Conservation (phyloP, 64 coral and sea anemone genomes). For the Dendrophyllia cribrosa region DNA sequence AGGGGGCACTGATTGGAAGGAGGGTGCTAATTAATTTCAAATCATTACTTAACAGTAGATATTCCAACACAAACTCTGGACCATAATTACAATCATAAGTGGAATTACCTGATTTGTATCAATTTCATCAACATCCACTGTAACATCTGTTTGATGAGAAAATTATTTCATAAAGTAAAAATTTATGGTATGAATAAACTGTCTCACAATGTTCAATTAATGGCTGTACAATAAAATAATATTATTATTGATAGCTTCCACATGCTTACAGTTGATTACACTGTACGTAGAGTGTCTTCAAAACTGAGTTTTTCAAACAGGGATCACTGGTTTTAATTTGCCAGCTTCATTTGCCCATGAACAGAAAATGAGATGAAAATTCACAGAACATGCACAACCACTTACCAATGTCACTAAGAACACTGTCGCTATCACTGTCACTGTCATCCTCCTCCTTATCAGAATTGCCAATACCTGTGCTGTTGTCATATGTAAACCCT, state of each 20-base stretch:
- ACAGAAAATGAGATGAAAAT: neutral
- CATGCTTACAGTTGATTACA: too few species aligned
- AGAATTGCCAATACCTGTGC: neutral
- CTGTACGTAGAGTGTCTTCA: too few species aligned
- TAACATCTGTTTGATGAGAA: conserved; percentile 82
- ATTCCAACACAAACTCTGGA: too few species aligned
- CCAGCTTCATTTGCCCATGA: too few species aligned
- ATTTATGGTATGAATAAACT: neutral
- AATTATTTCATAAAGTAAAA: neutral
- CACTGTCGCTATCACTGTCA: conserved; percentile 86
- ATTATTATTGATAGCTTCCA: too few species aligned
- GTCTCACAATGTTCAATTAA: too few species aligned
- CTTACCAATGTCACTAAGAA: conserved; percentile 84
- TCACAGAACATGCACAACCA: neutral
- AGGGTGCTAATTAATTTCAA: neutral
- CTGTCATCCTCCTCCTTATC: conserved; percentile 54
- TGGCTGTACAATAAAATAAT: too few species aligned
- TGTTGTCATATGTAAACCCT: conserved; percentile 90
- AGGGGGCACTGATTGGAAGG: too few species aligned
- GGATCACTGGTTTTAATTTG: too few species aligned
- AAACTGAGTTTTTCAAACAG: too few species aligned
- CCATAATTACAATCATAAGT: neutral
- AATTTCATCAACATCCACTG: conserved; percentile 92
- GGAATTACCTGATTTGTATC: conserved; percentile 71
- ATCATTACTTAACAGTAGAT: neutral